phyloP scores from a whole-genome alignment of 2,113 vertebrate genomes.

The Scomber scombrus region DNA sequence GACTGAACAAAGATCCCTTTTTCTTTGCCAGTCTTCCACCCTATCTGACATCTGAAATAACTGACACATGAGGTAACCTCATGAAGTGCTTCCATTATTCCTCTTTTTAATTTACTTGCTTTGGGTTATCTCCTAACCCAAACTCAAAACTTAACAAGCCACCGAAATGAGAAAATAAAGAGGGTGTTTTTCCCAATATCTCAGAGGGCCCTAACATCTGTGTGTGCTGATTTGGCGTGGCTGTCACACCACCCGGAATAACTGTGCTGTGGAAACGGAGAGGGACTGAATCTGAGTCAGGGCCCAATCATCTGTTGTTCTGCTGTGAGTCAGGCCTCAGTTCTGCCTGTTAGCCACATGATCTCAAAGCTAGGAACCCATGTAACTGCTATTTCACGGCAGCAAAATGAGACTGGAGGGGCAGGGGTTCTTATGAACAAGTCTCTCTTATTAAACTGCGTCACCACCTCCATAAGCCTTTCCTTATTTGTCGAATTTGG shows the following conservation, averaged over 20 bases:
- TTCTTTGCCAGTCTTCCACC: neutral
- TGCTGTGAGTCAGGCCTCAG: slow-evolving; percentile 75
- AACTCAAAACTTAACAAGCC: slow-evolving; percentile 16
- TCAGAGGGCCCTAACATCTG: slow-evolving; percentile 22
- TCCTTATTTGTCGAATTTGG: slow-evolving; percentile 25
- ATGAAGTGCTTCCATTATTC: slow-evolving; percentile 45
- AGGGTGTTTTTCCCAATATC: slow-evolving; percentile 22
- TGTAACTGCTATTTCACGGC: slow-evolving; percentile 78
- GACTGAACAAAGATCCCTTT: slow-evolving; percentile 51
- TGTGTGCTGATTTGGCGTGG: slow-evolving; percentile 55
- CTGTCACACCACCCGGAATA: slow-evolving; percentile 68
- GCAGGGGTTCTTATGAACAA: slow-evolving; percentile 54
- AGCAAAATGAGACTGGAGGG: slow-evolving; percentile 57
- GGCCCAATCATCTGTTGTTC: slow-evolving; percentile 69
- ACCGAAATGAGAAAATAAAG: slow-evolving; percentile 27
- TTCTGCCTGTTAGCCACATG: slow-evolving; percentile 84
- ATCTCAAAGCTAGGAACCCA: slow-evolving; percentile 62
- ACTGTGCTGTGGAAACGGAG: slow-evolving; percentile 56
- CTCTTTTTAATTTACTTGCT: slow-evolving; percentile 11
- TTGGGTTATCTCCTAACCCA: neutral
- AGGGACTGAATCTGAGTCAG: slow-evolving; percentile 73
- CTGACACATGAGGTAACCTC: slow-evolving; percentile 36
- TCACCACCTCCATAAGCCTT: slow-evolving; percentile 39
- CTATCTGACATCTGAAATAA: slow-evolving; percentile 42
- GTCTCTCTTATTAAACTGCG: slow-evolving; percentile 58